Evolutionary conservation across 2,113 vertebrate species (phyloP).

Genomic region (Prochilodus magdalenae): DNA sequence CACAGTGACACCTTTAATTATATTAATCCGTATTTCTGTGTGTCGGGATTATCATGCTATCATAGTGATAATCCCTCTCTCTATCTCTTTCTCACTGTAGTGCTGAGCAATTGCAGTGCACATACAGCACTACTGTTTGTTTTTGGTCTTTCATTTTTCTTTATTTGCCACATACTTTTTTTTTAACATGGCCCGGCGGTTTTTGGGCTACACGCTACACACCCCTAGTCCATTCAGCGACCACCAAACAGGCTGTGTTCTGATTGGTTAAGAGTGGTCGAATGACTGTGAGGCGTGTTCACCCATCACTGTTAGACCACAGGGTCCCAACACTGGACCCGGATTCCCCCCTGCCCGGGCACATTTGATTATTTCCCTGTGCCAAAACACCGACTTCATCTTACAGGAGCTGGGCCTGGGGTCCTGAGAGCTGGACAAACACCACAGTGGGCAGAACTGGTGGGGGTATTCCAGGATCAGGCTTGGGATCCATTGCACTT

Average conservation of each 20-base stretch:
- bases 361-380: not conserved
- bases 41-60: not conserved
- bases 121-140: too few relatives aligned
- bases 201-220: not conserved
- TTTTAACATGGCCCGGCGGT: not conserved
- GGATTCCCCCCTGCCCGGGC: too few relatives aligned
- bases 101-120: too few relatives aligned
- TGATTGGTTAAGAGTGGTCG: slow-evolving; percentile 1
- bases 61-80: not conserved
- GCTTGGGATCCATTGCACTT: too few relatives aligned
- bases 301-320: not conserved
- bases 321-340: too few relatives aligned
- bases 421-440: too few relatives aligned
- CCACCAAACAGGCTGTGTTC: not conserved
- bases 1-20: slow-evolving; percentile 34
- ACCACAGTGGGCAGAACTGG: too few relatives aligned
- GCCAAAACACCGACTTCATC: not conserved
- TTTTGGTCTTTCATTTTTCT: too few relatives aligned
- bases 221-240: slow-evolving; percentile 6
- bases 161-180: too few relatives aligned
- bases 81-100: not conserved
- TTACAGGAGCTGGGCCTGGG: too few relatives aligned
- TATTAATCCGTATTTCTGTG: slow-evolving; percentile 31
- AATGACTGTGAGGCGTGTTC: slow-evolving; percentile 1
- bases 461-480: too few relatives aligned